Percentiles rank a stretch among this genome's conserved stretches.
Conservation (phyloP, 2,888 invertebrate genomes). For the Drosophila peninsularis region DNA sequence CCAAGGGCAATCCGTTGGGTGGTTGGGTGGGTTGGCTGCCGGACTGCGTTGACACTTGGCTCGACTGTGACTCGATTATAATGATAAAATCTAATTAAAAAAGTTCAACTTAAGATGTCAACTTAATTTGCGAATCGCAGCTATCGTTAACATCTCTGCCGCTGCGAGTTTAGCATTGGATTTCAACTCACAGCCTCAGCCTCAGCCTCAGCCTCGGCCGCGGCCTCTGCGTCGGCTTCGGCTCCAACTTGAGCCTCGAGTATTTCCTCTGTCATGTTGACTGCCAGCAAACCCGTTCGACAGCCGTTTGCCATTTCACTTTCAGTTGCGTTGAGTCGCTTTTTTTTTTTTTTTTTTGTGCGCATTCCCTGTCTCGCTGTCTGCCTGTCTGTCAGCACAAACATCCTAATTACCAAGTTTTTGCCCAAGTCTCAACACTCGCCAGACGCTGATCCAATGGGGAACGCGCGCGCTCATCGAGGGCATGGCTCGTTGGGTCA, state of each 20-base stretch:
- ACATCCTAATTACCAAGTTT: constrained; percentile 79
- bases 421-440: constrained; percentile 53
- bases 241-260: constrained; percentile 1
- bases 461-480: constrained; percentile 29
- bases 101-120: constrained; percentile 74
- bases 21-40: background rate
- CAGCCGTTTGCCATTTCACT: constrained; percentile 55
- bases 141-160: constrained; percentile 12
- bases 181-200: background rate
- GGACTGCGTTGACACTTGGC: constrained; percentile 14
- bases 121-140: constrained; percentile 57
- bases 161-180: constrained; percentile 2
- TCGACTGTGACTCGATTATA: constrained; percentile 72
- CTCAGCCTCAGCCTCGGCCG: background rate
- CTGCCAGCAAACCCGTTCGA: constrained; percentile 44
- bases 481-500: constrained; percentile 64
- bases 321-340: constrained; percentile 30
- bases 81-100: constrained; percentile 78
- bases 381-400: constrained; percentile 67
- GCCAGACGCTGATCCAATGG: constrained; percentile 24
- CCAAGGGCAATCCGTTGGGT: constrained; percentile 2
- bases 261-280: constrained; percentile 3
- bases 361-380: constrained; percentile 23
- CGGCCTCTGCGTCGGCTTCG: too few relatives aligned
- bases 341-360: constrained; percentile 21